Base-by-base conservation (phyloP, 1,140 invertebrate genomes). In the Aphaenogaster floridana region DNA sequence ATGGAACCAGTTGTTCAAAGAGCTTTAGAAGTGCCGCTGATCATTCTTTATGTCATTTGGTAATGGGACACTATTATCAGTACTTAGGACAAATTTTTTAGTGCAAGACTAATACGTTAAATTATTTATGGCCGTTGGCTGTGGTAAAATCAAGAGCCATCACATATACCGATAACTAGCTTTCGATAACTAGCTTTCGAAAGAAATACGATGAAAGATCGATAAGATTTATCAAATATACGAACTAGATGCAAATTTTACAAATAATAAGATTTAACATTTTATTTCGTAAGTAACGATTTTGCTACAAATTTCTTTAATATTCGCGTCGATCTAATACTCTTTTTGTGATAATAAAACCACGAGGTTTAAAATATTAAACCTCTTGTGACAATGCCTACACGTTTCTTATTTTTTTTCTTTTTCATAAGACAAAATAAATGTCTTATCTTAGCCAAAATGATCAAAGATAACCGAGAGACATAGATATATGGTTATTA, bases 11-110 rank as follows among this genome's bases (percentile, higher is more conserved):
- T 74, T 74, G 21, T 83, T 21, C 52, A 68, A 48, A 72, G 39
- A 11, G 9, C 68, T n/a, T 83, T 61, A 59, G 21, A 72, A 74
- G 28, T 83, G 28, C 54, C 54, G 68, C 68, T 34, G 68, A 83
- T 72, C 28, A 36, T 74, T 61, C 17, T 72, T 83, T 83, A 83
- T 21, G 52, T 72, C 39, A 17, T 83, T 72, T 42, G 80, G 11
- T 83, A 59, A 74, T 59, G 42, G 36, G 4, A 0, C 42, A 13
- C 48, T 34, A 45, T 69, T 48, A 83, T 72, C 50, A 72, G 5
- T 61, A 74, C 42, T 72, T 59, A 36, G 17, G 11, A 17, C 28
- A 59, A 36, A 72, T 34, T 83, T 59, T 11, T 59, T 7, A 42
- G n/a, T 11, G 21, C n/a, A 39, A 39, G 15, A 77, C 8, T 77